Evolutionary conservation across 2,113 vertebrate genomes (phyloP), one percentile per base, ranked within the genome.

Genomic region (Bufo gargarizans): DNA sequence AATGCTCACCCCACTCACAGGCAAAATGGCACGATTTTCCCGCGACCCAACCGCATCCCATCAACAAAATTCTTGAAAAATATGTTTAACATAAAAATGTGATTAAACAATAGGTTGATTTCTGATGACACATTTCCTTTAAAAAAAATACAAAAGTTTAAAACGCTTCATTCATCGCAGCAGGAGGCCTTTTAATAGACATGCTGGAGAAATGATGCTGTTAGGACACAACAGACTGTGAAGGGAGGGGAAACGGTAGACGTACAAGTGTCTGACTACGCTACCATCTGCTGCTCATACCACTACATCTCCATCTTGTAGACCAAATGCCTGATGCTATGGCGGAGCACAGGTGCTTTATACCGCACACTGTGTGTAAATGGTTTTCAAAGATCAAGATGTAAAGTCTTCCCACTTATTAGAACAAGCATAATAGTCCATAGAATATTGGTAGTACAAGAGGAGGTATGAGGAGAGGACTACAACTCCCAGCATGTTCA

Each of bases 231-330:
- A 67, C n/a, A 69, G 49, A 83, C 45, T 13, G 49, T 76, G 76
- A 55, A 45, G 78, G 53, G 78, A 53, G n/a, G 55, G 17, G 43
- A 67, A 45, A 45, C 59, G 45, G 61, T 19, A 53, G 19, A 83
- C 47, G 4, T 19, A 63, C 59, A 87, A 80, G 61, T 58, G 67
- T 49, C 58, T 72, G 87, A 63, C 22, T 65, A 88, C 77, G 61
- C 87, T 43, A 88, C 87, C 87, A 88, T 83, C 87, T 88, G 87
- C 87, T 88, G 80, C 77, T 83, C 80, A 83, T 33, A 83, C 4
- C 43, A 69, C 81, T 50, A 55, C 81, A 69, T 83, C 63, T 83
- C 81, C 63, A 83, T 67, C 45, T 83, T 63, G 19, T n/a, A 69
- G 81, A 50, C 19, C 59, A 47, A 82, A 49, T 49, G 47, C 49